Percentiles rank a stretch among this genome's conserved stretches.
phyloP scores from a whole-genome alignment of 35 echinoderm and acorn worm species.

The Lytechinus pictus region DNA sequence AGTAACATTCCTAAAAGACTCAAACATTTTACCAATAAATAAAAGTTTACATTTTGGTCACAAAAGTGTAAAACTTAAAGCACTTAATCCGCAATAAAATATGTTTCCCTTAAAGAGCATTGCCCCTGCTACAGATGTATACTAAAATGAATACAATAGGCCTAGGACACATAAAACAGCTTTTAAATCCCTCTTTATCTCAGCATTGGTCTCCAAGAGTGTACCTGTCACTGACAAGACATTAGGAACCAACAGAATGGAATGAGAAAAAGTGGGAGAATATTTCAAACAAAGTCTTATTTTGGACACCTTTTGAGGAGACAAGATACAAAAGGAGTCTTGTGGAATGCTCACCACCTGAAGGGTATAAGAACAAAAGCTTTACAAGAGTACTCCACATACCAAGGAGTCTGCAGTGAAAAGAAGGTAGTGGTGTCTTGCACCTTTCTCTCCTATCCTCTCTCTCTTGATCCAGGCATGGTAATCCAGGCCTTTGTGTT shows the following conservation, averaged over 20 bases:
- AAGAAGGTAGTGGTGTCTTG: not conserved
- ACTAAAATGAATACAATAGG: not conserved
- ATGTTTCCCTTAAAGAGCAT: not conserved
- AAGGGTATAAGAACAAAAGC: constrained; percentile 16
- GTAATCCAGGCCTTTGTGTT: too few species aligned
- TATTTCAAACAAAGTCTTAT: not conserved
- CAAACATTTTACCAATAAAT: too few species aligned
- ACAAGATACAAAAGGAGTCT: constrained; percentile 24
- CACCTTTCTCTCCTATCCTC: not conserved
- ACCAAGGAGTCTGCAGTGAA: not conserved
- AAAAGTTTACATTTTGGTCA: not conserved
- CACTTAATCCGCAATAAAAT: not conserved
- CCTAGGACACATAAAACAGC: not conserved
- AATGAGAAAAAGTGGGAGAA: not conserved
- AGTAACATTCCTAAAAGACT: too few species aligned
- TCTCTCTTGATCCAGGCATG: too few species aligned
- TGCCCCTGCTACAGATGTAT: not conserved
- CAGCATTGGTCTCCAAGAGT: not conserved
- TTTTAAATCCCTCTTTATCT: not conserved
- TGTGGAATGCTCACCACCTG: constrained; percentile 23
- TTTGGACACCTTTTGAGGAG: not conserved
- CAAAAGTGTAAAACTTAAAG: not conserved
- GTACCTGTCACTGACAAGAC: not conserved
- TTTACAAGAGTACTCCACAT: constrained; percentile 27
- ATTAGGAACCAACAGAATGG: not conserved